phyloP scores from a whole-genome alignment of 2,888 invertebrate species.

The Clunio marinus region DNA sequence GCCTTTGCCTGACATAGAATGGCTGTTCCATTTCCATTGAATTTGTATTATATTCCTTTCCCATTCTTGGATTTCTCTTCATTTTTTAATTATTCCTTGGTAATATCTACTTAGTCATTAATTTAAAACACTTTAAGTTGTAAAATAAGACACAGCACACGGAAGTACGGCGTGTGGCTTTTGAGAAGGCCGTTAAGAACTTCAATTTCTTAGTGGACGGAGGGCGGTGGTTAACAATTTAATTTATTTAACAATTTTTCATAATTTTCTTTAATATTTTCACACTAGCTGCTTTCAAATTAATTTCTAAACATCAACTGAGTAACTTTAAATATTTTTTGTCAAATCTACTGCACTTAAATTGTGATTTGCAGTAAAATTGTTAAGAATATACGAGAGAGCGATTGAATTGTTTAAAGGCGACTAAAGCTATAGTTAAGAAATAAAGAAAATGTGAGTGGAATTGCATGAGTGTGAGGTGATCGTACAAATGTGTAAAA shows the following conservation, averaged over 20 bases:
- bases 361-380: neutral
- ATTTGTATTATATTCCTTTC: constrained; percentile 41
- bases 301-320: constrained; percentile 21
- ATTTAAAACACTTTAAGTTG: neutral
- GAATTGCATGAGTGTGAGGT: neutral
- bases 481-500: constrained; percentile 15
- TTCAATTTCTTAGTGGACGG: constrained; percentile 14
- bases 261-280: too few relatives aligned
- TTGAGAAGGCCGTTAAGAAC: constrained; percentile 10
- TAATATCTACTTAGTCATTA: neutral
- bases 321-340: neutral
- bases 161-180: neutral
- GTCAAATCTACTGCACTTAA: neutral
- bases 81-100: neutral
- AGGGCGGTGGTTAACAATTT: neutral
- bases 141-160: neutral
- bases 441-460: neutral
- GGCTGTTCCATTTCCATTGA: constrained; percentile 45
- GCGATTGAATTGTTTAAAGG: constrained; percentile 11
- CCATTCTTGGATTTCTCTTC: constrained; percentile 21
- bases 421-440: constrained; percentile 20
- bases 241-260: too few relatives aligned
- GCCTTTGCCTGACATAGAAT: constrained; percentile 45
- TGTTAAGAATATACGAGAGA: constrained; percentile 11
- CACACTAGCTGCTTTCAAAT: constrained; percentile 16